Percentiles rank a stretch among this genome's conserved stretches.
Evolutionary conservation across 2,888 invertebrate genomes (phyloP).

Genomic region (Erebia palarica): DNA sequence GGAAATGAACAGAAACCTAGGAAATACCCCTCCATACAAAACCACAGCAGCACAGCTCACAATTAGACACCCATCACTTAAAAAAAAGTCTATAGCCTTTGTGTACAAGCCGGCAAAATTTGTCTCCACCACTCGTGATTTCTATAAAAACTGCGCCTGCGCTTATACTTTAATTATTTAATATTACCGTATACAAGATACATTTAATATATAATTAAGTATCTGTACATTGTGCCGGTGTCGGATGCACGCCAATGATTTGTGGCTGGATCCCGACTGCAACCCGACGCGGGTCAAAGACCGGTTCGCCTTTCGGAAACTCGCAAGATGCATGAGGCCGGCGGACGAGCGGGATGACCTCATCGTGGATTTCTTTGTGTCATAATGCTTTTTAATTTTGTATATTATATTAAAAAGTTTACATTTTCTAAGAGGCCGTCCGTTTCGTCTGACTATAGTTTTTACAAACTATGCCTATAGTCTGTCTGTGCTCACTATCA

Average conservation of each 20-base stretch:
- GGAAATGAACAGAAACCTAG: too few species aligned
- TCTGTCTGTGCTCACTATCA: not conserved
- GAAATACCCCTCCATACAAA: too few species aligned
- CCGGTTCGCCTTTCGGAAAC: slow-evolving; percentile 77
- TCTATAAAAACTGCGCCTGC: too few species aligned
- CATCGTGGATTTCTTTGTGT: slow-evolving; percentile 50
- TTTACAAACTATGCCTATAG: not conserved
- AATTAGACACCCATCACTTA: too few species aligned
- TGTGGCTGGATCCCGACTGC: slow-evolving; percentile 57
- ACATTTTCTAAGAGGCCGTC: slow-evolving; percentile 3
- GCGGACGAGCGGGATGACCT: slow-evolving; percentile 66
- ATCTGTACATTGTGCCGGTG: slow-evolving; percentile 32
- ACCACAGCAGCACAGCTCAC: too few species aligned
- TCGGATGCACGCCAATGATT: slow-evolving; percentile 59
- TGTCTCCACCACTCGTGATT: too few species aligned
- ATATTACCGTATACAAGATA: too few species aligned
- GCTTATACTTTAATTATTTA: too few species aligned
- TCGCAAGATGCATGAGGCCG: slow-evolving; percentile 51
- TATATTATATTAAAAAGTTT: slow-evolving; percentile 9
- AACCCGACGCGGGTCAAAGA: slow-evolving; percentile 70
- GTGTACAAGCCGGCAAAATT: too few species aligned
- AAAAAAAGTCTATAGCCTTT: too few species aligned
- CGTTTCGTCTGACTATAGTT: not conserved
- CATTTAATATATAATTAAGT: slow-evolving; percentile 16
- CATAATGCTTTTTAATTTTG: slow-evolving; percentile 11